Evolutionary conservation across 2,888 invertebrate genomes (phyloP), one percentile per base, ranked within the genome.

Genomic region (Himalopsyche japonica): DNA sequence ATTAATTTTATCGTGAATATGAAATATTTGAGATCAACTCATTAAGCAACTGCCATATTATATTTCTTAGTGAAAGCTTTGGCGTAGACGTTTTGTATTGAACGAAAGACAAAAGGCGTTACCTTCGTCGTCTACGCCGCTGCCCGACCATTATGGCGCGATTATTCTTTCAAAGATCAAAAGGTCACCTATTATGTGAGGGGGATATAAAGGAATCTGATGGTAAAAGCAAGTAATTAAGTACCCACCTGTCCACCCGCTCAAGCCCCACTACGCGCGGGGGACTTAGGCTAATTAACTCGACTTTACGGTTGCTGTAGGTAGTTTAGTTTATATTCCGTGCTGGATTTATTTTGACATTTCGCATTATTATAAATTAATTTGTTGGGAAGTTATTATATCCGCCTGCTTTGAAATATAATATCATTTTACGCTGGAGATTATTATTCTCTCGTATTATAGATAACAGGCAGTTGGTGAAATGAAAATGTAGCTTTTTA

Each of bases 141-240:
- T 70, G 70, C 12, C 70, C 15, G 70, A 6, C 70, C 70, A 70
- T 70, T 70, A 70, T 12, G 27, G 70, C 15, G 30, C 70, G 70
- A 70, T 70, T 70, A 70, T 70, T 70, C 70, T 70, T 70, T 70
- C 70, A 70, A 70, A 70, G 70, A 70, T 70, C 70, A 70, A 70
- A 70, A 70, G 70, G 70, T 70, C 70, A 70, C 70, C 70, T 70
- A 70, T 70, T 70, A 27, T 70, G 30, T 15, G 70, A 43, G 70
- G 70, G 70, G 27, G 27, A 70, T 70, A 70, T 70, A 70, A 70
- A 70, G 70, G 70, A 70, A 70, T 70, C 70, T 70, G 70, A 70
- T 30, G 70, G 8, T 70, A 70, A 24, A 70, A 15, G 70, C 70
- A 70, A 27, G 70, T 70, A 70, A 70, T 70, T 70, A 70, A 70